Evolutionary conservation across 2,888 invertebrate genomes (phyloP), one percentile per base, ranked within the genome.

Genomic region (Elmis aenea): DNA sequence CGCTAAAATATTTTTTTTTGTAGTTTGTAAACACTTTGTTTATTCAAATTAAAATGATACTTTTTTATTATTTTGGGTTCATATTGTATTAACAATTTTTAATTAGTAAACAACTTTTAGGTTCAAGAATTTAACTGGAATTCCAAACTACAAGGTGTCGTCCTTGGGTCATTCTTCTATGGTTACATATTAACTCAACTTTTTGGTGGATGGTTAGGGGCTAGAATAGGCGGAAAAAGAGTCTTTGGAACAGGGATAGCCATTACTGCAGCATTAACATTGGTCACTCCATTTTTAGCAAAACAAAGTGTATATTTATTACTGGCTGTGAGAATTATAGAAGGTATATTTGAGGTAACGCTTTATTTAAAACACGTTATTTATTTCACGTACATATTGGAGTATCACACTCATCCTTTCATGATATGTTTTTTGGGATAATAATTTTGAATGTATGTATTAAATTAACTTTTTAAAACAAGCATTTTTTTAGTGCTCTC

Each of bases 111-210:
- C 2, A 28, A 5, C 8, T 59, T 64, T 15, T 70, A 83, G 78
- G 68, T 71, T n/a, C 78, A 76, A 48, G 86, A 88, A 55, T 89
- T 89, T 57, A 77, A 83, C 43, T 91, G 91, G 91, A 80, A 81
- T 53, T 75, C 83, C 0, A 78, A 78, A 58, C 76, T 81, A 21
- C 85, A 84, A 65, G 90, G 90, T 0, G 68, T 84, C 31, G 77
- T 92, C 15, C 67, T 92, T 30, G 87, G 88, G 55, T 85, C 89
- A 0, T 92, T 92, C 68, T 92, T 92, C 72, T 90, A 89, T 59
- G 91, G 91, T 0, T 92, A 92, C 66, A 77, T 91, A 37, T 66
- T 85, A 38, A 91, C 91, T 0, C 91, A 87, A 64, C 69, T 91
- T 22, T 74, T 85, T 1, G 91, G 90, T 1, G 91, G 91, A 27